Percentiles rank a stretch among this genome's conserved stretches.
phyloP scores from a whole-genome alignment of 2,113 vertebrate genomes.

The Perccottus glenii region DNA sequence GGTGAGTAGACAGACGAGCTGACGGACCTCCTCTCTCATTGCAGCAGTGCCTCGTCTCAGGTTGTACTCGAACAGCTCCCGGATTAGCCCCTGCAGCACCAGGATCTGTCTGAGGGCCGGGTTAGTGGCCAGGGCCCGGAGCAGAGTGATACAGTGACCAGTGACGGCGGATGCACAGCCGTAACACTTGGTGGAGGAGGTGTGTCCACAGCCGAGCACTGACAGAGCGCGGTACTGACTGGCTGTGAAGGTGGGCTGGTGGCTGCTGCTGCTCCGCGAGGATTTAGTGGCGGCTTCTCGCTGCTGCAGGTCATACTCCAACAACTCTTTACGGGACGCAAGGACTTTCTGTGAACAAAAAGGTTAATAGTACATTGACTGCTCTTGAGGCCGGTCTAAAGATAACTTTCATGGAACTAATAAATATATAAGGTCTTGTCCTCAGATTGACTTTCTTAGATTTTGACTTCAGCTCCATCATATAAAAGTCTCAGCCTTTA shows the following conservation, averaged over 20 bases:
- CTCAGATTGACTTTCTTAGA: too few relatives aligned
- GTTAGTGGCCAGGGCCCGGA: constrained; percentile 94
- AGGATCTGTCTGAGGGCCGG: constrained; percentile 94
- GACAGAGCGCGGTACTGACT: constrained; percentile 96
- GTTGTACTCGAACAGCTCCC: constrained; percentile 97
- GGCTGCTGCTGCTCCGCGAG: constrained; percentile 83
- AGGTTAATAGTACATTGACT: neutral
- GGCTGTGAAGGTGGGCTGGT: constrained; percentile 94
- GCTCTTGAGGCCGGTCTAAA: too few relatives aligned
- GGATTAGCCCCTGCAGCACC: constrained; percentile 95
- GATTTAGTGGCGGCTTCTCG: constrained; percentile 95
- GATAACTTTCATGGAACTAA: too few relatives aligned
- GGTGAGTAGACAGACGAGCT: constrained; percentile 97
- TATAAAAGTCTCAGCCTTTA: too few relatives aligned
- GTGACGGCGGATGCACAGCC: constrained; percentile 97
- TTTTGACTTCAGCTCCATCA: too few relatives aligned
- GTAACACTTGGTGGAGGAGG: constrained; percentile 96
- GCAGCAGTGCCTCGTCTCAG: constrained; percentile 88
- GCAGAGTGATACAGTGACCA: constrained; percentile 95
- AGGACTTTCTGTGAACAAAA: constrained; percentile 91
- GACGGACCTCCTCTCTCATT: constrained; percentile 96
- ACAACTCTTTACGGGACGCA: constrained; percentile 96
- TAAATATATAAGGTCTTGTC: too few relatives aligned
- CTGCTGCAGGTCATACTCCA: constrained; percentile 97
- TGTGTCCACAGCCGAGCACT: constrained; percentile 94